A percentile compares a stretch with the other conserved stretches of the same genome.
phyloP scores from a whole-genome alignment of 2,797 vertebrate species.

The Gephyroberyx darwinii region DNA sequence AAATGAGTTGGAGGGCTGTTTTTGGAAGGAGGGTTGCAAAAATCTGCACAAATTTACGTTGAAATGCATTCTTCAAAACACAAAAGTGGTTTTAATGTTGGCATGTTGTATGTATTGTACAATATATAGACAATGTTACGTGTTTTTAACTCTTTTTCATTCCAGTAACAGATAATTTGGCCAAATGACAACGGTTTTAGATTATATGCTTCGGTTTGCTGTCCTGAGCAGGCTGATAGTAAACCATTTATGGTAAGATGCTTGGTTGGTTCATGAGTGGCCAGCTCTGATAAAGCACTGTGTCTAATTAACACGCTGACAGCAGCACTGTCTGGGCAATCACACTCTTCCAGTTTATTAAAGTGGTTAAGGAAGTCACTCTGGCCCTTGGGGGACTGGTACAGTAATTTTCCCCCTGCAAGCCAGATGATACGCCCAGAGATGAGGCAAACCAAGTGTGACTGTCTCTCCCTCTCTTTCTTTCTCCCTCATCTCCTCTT shows the following conservation, averaged over 20 bases:
- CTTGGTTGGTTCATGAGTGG: slow-evolving; percentile 72
- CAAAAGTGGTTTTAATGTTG: slow-evolving; percentile 32
- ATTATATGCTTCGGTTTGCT: slow-evolving; percentile 46
- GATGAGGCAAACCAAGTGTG: slow-evolving; percentile 75
- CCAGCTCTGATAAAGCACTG: slow-evolving; percentile 80
- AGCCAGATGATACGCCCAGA: slow-evolving; percentile 73
- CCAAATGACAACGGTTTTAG: slow-evolving; percentile 49
- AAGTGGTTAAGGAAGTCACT: slow-evolving; percentile 82
- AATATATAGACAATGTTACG: slow-evolving; percentile 15
- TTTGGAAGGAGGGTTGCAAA: slow-evolving; percentile 47
- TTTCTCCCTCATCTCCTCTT: slow-evolving; percentile 39
- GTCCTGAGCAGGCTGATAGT: slow-evolving; percentile 55
- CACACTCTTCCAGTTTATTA: slow-evolving; percentile 81
- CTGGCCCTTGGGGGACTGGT: slow-evolving; percentile 72
- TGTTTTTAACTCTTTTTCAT: slow-evolving; percentile 21
- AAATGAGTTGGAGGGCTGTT: slow-evolving; percentile 54
- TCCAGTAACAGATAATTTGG: slow-evolving; percentile 41
- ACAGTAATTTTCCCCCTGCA: slow-evolving; percentile 75
- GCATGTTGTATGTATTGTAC: slow-evolving; percentile 35
- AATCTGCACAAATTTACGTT: slow-evolving; percentile 29
- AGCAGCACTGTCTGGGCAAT: slow-evolving; percentile 80
- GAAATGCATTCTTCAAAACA: slow-evolving; percentile 39
- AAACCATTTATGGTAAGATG: slow-evolving; percentile 70
- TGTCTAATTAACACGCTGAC: slow-evolving; percentile 84
- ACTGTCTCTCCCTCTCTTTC: slow-evolving; percentile 63